phyloP scores from a whole-genome alignment of 2,797 vertebrate species.

The Rhinatrema bivittatum region DNA sequence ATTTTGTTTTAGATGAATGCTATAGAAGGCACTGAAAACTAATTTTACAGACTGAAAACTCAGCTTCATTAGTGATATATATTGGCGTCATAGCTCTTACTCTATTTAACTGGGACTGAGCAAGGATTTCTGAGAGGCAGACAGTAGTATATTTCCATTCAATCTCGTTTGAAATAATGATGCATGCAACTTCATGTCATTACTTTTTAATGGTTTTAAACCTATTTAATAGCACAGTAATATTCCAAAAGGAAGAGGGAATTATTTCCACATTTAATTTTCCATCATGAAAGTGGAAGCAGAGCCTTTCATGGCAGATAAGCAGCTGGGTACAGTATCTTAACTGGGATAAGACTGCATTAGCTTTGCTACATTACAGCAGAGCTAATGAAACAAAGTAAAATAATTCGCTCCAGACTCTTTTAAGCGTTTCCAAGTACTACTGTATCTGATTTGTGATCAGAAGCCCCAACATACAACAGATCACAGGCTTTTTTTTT shows the following conservation, averaged over 20 bases:
- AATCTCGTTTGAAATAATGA: conserved; percentile 55
- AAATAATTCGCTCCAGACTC: conserved; percentile 30
- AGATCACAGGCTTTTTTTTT: accelerated
- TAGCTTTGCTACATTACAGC: conserved; percentile 52
- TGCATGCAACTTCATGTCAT: conserved; percentile 52
- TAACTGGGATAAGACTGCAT: conserved; percentile 36
- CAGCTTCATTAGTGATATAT: conserved; percentile 31
- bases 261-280: conserved; percentile 60
- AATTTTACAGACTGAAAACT: conserved; percentile 22
- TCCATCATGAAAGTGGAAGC: conserved; percentile 41
- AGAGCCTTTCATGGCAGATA: conserved; percentile 23
- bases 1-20: conserved; percentile 1
- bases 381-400: conserved; percentile 50
- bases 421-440: conserved; percentile 14
- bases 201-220: conserved; percentile 56
- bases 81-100: conserved; percentile 11
- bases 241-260: conserved; percentile 49
- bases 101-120: conserved; percentile 40
- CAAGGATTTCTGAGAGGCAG: conserved; percentile 34
- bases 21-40: conserved; percentile 1
- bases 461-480: too few species aligned
- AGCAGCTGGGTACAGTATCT: conserved; percentile 35
- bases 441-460: neutral
- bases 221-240: conserved; percentile 59
- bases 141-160: conserved; percentile 47